Conservation (phyloP, 2,888 invertebrate genomes). For the Apantesis nais region DNA sequence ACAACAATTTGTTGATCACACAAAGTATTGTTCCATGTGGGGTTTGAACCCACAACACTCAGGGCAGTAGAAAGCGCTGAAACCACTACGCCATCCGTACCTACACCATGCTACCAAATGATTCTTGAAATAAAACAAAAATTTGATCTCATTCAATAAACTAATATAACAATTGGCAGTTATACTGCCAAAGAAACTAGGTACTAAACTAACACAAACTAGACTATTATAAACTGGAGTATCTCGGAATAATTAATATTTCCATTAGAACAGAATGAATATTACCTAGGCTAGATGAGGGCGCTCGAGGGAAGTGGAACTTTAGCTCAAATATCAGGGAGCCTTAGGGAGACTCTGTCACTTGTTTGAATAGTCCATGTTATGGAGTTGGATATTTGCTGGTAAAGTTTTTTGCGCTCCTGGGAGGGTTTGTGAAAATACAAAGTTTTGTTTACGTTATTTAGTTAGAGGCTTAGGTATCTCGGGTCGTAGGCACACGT, state of each 20-base stretch:
- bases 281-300: conserved; percentile 35
- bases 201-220: conserved; percentile 20
- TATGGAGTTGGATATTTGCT: conserved; percentile 38
- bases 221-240: conserved; percentile 30
- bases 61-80: too few relatives aligned
- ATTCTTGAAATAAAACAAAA: neutral
- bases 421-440: conserved; percentile 7
- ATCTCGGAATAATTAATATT: conserved; percentile 46
- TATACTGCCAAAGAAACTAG: conserved; percentile 14
- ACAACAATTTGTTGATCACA: too few relatives aligned
- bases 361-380: conserved; percentile 15
- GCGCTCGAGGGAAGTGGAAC: conserved; percentile 23
- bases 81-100: too few relatives aligned
- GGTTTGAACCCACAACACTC: too few relatives aligned
- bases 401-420: conserved; percentile 11
- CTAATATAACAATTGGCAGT: neutral
- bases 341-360: conserved; percentile 13
- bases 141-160: neutral
- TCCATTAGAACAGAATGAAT: conserved; percentile 43
- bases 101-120: neutral
- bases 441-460: neutral
- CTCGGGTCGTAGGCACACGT: neutral
- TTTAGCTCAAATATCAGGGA: conserved; percentile 36
- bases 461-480: conserved; percentile 2
- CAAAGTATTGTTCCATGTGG: too few relatives aligned